Base-by-base conservation (phyloP, 2,113 vertebrate species). In the Misgurnus anguillicaudatus region DNA sequence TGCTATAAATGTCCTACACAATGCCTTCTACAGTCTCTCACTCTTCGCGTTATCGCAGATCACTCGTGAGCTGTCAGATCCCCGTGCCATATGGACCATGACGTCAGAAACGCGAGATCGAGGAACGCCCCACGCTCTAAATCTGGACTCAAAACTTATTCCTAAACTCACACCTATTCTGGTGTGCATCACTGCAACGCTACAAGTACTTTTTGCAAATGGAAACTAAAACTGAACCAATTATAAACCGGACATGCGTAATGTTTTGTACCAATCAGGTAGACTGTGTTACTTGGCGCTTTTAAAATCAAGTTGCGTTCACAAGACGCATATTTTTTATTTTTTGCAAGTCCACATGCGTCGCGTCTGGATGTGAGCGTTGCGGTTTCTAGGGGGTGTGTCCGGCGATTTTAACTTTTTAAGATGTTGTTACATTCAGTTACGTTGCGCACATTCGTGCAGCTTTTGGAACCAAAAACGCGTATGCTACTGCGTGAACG, bases 231-330 rank as follows among this genome's bases (percentile, higher is more conserved):
- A 41, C 21, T 21, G 6, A 13, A 21, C 41, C 51, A 57, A 17
- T n/a, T 41, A 0, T 66, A 39, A 80, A 38, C 69, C 80, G 74
- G 41, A 85, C 85, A 84, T 64, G 75, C 85, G 77, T 68, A 58
- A 51, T 67, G 17, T 10, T 38, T 0, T 17, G 9, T 3, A 13
- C 38, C 16, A 19, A 38, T 11, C 24, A 36, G 5, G 47, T 31
- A n/a, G n/a, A n/a, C n/a, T n/a, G 4, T 13, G 47, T 48, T 13
- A 13, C 9, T n/a, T 31, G 7, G 3, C 4, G 45, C 16, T 5
- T 8, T 69, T 51, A 14, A 11, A 67, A 14, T 53, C 31, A 70
- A n/a, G 6, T 11, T 0, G 16, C 47, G 24, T 38, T n/a, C 2
- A 48, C 47, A n/a, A n/a, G n/a, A n/a, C n/a, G n/a, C n/a, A n/a